These are phyloP conservation scores for Branchinecta lynchi DNA, from an alignment of 1,140 invertebrate species.

Conservation along the genomic window DNA sequence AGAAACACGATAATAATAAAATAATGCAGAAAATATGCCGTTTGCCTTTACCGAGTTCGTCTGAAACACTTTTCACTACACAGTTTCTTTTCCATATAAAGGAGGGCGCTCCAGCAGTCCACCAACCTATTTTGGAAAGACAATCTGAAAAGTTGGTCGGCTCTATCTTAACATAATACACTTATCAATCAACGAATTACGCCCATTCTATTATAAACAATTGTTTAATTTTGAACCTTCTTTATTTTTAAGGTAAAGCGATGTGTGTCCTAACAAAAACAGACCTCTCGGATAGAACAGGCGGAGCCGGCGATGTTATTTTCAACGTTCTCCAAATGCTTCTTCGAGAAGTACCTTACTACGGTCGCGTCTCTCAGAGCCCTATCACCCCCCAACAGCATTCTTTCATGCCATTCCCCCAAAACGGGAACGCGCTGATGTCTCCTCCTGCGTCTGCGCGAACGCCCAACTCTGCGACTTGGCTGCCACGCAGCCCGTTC, in stretches of 20 bases:
- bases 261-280: conserved; percentile 72
- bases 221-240: not conserved
- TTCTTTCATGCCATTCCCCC: conserved; percentile 25
- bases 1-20: too few relatives aligned
- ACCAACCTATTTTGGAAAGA: too few relatives aligned
- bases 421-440: conserved; percentile 24
- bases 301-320: conserved; percentile 77
- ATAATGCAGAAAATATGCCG: too few relatives aligned
- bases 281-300: conserved; percentile 75
- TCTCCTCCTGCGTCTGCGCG: conserved; percentile 37
- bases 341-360: conserved; percentile 55
- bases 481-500: conserved; percentile 27
- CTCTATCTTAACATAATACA: too few relatives aligned
- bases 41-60: too few relatives aligned
- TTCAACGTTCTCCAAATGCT: conserved; percentile 82
- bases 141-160: too few relatives aligned
- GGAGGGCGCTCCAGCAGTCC: too few relatives aligned
- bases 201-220: too few relatives aligned
- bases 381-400: conserved; percentile 62
- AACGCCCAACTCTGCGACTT: conserved; percentile 49
- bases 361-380: conserved; percentile 58
- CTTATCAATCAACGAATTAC: too few relatives aligned
- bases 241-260: conserved; percentile 53
- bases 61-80: too few relatives aligned
- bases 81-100: too few relatives aligned